Evolutionary conservation across 2,113 vertebrate species (phyloP).

Genomic region (Amphiprion ocellaris): DNA sequence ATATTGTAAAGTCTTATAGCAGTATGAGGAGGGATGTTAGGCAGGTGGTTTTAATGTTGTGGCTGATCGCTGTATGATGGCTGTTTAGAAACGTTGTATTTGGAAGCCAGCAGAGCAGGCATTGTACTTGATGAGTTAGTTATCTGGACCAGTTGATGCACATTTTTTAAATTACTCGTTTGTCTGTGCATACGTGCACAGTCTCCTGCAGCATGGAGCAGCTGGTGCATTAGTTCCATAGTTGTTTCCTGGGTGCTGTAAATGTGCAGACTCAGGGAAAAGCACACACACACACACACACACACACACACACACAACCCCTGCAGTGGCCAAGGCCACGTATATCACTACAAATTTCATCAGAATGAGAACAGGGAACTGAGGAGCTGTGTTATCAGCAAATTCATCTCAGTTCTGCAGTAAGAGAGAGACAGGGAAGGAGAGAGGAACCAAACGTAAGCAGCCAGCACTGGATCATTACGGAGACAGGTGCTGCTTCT

Average conservation of each 20-base stretch:
- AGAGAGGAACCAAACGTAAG: constrained; percentile 39
- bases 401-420: constrained; percentile 62
- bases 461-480: constrained; percentile 50
- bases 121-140: neutral
- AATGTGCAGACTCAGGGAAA: constrained; percentile 71
- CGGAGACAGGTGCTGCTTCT: constrained; percentile 67
- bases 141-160: neutral
- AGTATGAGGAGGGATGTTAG: too few species aligned
- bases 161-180: neutral
- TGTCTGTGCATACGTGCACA: neutral
- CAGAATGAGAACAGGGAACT: constrained; percentile 46
- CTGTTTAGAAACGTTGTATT: constrained; percentile 5
- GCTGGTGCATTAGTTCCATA: constrained; percentile 29
- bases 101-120: neutral
- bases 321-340: constrained; percentile 66
- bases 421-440: constrained; percentile 36
- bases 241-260: constrained; percentile 49
- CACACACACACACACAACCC: constrained; percentile 31
- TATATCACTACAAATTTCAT: constrained; percentile 67
- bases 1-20: too few species aligned
- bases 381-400: constrained; percentile 65
- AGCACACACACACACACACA: constrained; percentile 2
- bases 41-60: too few species aligned
- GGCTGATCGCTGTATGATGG: neutral
- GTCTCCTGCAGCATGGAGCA: constrained; percentile 24